These are phyloP conservation scores for Pica pica DNA, from an alignment of 2,113 vertebrate species.

Conservation along the genomic window DNA sequence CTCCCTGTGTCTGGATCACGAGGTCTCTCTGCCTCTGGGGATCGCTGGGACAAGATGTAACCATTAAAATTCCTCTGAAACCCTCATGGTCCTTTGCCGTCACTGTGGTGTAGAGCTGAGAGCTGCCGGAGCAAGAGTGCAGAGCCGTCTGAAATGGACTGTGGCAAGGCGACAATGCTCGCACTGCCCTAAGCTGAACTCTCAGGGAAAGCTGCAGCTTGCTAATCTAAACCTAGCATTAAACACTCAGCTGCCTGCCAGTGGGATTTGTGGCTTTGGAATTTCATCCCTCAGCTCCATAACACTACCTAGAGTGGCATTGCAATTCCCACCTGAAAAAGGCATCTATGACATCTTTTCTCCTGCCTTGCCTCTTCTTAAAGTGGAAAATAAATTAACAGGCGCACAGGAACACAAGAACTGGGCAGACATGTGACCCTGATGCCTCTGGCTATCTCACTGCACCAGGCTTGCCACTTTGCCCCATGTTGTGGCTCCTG, in stretches of 20 bases:
- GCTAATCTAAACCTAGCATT: too few species aligned
- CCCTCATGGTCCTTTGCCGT: too few species aligned
- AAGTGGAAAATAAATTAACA: neutral
- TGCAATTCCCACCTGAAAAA: neutral
- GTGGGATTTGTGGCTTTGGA: neutral
- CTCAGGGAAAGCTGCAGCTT: too few species aligned
- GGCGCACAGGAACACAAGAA: neutral
- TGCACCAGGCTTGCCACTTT: neutral
- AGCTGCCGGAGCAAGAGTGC: too few species aligned
- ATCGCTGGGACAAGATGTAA: too few species aligned
- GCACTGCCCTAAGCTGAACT: too few species aligned
- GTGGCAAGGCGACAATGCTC: too few species aligned
- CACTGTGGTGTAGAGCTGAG: too few species aligned
- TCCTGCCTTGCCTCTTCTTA: neutral
- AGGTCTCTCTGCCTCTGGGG: too few species aligned
- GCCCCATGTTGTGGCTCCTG: neutral
- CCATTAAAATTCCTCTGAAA: too few species aligned
- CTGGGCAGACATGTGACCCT: rapidly evolving
- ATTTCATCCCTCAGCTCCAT: neutral
- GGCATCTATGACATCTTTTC: neutral
- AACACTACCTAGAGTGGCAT: neutral
- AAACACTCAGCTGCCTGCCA: neutral
- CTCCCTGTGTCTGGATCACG: too few species aligned
- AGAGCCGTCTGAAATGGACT: too few species aligned
- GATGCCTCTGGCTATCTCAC: neutral